phyloP scores from a whole-genome alignment of 2,797 vertebrate species.

The Myotis myotis region DNA sequence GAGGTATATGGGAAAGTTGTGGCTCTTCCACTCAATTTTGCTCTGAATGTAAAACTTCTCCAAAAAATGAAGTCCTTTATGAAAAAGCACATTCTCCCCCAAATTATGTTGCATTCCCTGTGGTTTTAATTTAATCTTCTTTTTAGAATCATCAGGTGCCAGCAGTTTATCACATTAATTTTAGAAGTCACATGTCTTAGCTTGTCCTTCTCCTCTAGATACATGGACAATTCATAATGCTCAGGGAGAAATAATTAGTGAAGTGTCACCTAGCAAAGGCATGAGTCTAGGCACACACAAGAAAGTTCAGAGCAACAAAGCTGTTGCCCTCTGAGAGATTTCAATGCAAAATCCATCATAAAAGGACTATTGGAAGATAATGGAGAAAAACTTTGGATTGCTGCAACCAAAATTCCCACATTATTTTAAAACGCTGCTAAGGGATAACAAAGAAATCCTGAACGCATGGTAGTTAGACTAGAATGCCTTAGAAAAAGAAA shows the following conservation, averaged over 20 bases:
- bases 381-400: not conserved
- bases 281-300: not conserved
- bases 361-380: not conserved
- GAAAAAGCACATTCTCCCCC: not conserved
- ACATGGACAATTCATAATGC: not conserved
- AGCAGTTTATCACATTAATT: not conserved
- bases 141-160: constrained; percentile 20
- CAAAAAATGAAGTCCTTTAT: not conserved
- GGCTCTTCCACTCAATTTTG: not conserved
- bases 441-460: not conserved
- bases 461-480: not conserved
- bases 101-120: not conserved
- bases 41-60: not conserved
- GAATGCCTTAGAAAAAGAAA: not conserved
- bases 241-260: not conserved
- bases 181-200: not conserved
- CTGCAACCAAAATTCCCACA: not conserved
- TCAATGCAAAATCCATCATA: not conserved
- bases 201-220: constrained; percentile 8
- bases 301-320: not conserved
- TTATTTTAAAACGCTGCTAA: not conserved
- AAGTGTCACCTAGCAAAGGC: not conserved
- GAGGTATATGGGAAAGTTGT: not conserved
- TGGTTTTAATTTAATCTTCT: constrained; percentile 39
- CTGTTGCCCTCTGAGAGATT: not conserved